Conservation (phyloP, 2,113 vertebrate species). For the Thunnus maccoyii region DNA sequence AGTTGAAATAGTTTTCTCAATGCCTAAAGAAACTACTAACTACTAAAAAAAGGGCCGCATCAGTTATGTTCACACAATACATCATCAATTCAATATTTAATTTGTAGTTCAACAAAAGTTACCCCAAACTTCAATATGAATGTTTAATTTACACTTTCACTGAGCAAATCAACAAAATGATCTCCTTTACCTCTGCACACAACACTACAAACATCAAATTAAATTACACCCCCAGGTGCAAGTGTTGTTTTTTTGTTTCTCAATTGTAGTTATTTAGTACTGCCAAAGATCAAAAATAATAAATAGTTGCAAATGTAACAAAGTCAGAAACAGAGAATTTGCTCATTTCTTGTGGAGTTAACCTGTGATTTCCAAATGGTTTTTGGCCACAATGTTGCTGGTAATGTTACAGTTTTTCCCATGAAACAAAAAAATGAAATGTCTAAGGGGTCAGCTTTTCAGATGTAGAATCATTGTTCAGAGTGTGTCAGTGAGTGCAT, state of each 20-base stretch:
- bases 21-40: too few relatives aligned
- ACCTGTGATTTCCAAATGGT: neutral
- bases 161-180: neutral
- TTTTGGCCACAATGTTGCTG: neutral
- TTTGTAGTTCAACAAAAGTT: neutral
- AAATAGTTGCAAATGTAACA: neutral
- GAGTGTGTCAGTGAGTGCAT: neutral
- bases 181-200: neutral
- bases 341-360: neutral
- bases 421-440: neutral
- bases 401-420: neutral
- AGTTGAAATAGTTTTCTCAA: too few relatives aligned
- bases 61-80: neutral
- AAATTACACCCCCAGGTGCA: neutral
- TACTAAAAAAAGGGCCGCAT: too few relatives aligned
- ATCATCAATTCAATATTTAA: neutral
- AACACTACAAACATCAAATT: neutral
- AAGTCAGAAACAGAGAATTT: neutral
- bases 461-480: slow-evolving; percentile 11
- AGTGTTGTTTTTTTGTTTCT: neutral
- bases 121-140: slow-evolving; percentile 11
- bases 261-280: neutral
- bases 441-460: slow-evolving; percentile 8
- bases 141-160: slow-evolving; percentile 43
- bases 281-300: neutral